Evolutionary conservation across 1,140 invertebrate genomes (phyloP), one percentile per base, ranked within the genome.

Genomic region (Lerema accius): DNA sequence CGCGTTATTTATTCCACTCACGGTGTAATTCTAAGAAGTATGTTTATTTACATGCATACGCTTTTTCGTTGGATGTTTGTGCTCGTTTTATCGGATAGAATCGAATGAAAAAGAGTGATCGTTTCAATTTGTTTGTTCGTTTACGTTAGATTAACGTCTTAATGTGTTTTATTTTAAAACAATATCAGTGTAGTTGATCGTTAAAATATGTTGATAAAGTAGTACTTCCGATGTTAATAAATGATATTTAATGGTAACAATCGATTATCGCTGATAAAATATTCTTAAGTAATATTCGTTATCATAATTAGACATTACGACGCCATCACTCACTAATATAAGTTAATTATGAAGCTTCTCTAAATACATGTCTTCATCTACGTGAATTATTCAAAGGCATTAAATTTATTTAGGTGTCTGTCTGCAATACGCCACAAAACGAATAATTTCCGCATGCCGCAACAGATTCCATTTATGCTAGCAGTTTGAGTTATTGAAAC

Each of bases 41-140:
- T 78, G 65, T 82, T 86, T 83, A 86, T 87, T 86, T 87, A 81
- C 78, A 86, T 84, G 78, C 78, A 83, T 83, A 77, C 78, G 73
- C 55, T 78, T 79, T 81, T 82, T 82, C 66, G 72, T 82, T 71
- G 78, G 78, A 78, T 82, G 72, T 83, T 88, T 85, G 76, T 67
- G 76, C 66, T 80, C 63, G 63, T 67, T 78, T 84, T 83, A 78
- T 80, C 70, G 65, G 69, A 75, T 81, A 79, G 81, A 67, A n/a
- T n/a, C n/a, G n/a, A 85, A 79, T 80, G 67, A 74, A 78, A 80
- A 76, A n/a, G n/a, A 37, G 35, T 11, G 56, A 69, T 73, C 69
- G 67, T 51, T 62, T 48, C 43, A 43, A 72, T 72, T 63, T 69
- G 72, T 73, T 70, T 51, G 51, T 23, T 50, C 37, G 28, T 62